These are phyloP conservation scores for Drosophila aff. DNA, from an alignment of 1,140 invertebrate genomes.

Conservation along the genomic window DNA sequence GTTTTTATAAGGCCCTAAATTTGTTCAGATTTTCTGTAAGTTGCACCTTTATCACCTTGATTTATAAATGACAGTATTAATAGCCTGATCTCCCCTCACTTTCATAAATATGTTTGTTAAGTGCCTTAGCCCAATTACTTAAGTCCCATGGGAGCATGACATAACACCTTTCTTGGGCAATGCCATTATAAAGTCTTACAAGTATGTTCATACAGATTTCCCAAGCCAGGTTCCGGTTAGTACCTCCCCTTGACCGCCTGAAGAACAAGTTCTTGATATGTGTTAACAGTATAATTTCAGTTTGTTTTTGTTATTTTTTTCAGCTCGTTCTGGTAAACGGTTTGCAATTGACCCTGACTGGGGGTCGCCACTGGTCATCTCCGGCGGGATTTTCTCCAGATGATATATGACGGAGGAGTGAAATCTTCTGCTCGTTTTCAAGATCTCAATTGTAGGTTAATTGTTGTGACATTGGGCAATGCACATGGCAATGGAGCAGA, in stretches of 20 bases:
- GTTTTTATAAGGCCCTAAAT: background rate
- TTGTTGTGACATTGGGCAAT: constrained; percentile 77
- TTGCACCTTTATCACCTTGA: background rate
- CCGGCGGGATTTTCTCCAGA: constrained; percentile 63
- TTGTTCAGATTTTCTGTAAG: background rate
- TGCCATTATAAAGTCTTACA: constrained; percentile 36
- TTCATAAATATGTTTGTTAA: constrained; percentile 3
- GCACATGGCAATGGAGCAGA: constrained; percentile 33
- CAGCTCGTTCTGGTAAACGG: constrained; percentile 33
- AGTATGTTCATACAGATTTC: constrained; percentile 33
- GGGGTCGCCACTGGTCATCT: constrained; percentile 46
- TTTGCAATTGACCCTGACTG: constrained; percentile 49
- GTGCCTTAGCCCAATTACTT: constrained; percentile 1
- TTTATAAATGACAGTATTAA: constrained; percentile 5
- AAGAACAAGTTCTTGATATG: constrained; percentile 53
- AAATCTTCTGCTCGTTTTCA: constrained; percentile 69
- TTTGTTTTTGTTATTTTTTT: constrained; percentile 26
- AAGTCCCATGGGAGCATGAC: constrained; percentile 41
- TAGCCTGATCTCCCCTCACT: constrained; percentile 8
- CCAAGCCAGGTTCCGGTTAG: constrained; percentile 50
- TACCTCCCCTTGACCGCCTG: constrained; percentile 12
- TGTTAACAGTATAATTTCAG: constrained; percentile 35
- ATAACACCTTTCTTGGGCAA: constrained; percentile 39
- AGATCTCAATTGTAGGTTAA: constrained; percentile 77
- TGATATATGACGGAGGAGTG: constrained; percentile 57